These are phyloP conservation scores for Synergus gifuensis DNA, from an alignment of 2,888 invertebrate genomes.

Conservation along the genomic window DNA sequence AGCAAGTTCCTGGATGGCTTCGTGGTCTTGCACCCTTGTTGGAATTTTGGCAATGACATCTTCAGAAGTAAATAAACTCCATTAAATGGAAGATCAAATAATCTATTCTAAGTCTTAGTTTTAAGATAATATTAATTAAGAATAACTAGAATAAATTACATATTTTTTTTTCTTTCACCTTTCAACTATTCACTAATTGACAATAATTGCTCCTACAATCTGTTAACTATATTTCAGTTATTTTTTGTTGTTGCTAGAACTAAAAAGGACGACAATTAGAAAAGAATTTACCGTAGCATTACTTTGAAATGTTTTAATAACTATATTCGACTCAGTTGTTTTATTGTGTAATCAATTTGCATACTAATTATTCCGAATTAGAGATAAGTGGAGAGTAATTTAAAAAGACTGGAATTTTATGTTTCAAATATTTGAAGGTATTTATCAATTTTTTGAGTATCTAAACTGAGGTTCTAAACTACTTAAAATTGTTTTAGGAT, in stretches of 20 bases:
- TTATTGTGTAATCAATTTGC: constrained; percentile 27
- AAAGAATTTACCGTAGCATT: constrained; percentile 14
- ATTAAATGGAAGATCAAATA: background rate
- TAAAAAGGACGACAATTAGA: constrained; percentile 2
- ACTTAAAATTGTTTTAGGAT: constrained; percentile 11
- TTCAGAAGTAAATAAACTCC: constrained; percentile 79
- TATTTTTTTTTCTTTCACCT: background rate
- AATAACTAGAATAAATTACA: background rate
- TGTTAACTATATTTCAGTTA: background rate
- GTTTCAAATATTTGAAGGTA: background rate
- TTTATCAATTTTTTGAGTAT: constrained; percentile 10
- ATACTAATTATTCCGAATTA: constrained; percentile 11
- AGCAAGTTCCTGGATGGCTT: constrained; percentile 83
- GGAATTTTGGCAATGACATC: constrained; percentile 84
- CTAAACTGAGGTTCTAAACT: background rate
- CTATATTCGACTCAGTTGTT: constrained; percentile 20
- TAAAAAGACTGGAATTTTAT: background rate
- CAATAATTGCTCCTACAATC: background rate
- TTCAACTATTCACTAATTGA: background rate
- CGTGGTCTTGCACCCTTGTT: constrained; percentile 82
- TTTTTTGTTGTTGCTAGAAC: background rate
- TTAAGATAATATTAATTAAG: background rate
- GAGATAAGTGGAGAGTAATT: background rate
- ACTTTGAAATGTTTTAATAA: constrained; percentile 23
- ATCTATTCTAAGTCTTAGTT: background rate